Evolutionary conservation across 2,113 vertebrate genomes (phyloP).

Genomic region (Sinocyclocheilus maitianheensis): DNA sequence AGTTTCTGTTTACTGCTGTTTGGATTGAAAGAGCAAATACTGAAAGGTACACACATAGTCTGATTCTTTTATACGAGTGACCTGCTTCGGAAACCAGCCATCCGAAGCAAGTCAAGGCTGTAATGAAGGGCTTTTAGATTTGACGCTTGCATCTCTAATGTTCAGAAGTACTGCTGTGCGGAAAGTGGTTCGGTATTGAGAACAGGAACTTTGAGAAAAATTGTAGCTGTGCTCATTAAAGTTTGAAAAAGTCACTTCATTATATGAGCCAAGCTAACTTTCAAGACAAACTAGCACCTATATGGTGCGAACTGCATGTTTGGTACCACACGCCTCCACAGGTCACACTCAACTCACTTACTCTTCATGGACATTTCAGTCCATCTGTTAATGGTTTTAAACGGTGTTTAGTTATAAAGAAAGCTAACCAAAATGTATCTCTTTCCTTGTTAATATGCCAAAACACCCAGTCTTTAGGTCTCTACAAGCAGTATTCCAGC

Average conservation of each 20-base stretch:
- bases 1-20: conserved; percentile 10
- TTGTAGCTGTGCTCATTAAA: not conserved
- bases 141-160: not conserved
- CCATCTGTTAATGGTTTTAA: conserved; percentile 21
- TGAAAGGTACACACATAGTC: not conserved
- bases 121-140: not conserved
- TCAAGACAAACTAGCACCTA: not conserved
- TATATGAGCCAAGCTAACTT: not conserved
- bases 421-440: not conserved
- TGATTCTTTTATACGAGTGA: not conserved
- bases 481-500: conserved; percentile 13
- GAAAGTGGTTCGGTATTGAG: not conserved
- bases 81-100: not conserved
- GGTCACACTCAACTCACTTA: not conserved
- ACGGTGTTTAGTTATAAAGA: not conserved
- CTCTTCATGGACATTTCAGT: conserved; percentile 1
- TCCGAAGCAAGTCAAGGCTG: not conserved
- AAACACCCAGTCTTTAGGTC: not conserved
- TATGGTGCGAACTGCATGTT: not conserved
- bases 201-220: not conserved
- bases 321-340: conserved; percentile 14
- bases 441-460: not conserved
- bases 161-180: not conserved
- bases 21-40: not conserved
- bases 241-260: not conserved